Conservation (phyloP, 2,113 vertebrate genomes). For the Carlito syrichta region DNA sequence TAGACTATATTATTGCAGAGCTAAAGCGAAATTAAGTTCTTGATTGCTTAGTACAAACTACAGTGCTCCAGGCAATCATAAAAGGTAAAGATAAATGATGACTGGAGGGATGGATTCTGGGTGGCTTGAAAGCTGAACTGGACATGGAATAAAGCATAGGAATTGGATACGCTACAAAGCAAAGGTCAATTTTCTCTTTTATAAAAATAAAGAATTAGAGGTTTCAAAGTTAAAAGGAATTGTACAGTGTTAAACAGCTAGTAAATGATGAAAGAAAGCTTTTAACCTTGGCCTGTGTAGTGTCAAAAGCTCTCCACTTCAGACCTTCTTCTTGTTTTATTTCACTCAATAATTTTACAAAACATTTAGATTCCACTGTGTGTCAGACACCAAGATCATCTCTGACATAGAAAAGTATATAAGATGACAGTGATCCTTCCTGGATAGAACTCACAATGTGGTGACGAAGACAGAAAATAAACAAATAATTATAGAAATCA, state of each 20-base stretch:
- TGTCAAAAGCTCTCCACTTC: neutral
- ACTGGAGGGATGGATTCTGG: neutral
- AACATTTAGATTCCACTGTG: neutral
- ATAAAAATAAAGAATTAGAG: neutral
- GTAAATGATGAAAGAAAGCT: neutral
- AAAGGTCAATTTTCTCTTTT: neutral
- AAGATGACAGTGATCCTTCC: neutral
- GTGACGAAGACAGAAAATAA: neutral
- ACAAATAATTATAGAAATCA: neutral
- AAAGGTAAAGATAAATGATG: neutral
- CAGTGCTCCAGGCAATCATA: neutral
- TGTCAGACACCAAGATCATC: neutral
- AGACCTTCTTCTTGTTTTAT: neutral
- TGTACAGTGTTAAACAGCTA: neutral
- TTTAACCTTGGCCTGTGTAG: neutral
- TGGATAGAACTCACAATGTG: neutral
- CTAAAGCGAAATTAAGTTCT: neutral
- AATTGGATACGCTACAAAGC: neutral
- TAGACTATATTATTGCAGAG: neutral
- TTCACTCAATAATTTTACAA: neutral
- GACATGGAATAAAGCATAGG: neutral
- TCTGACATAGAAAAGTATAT: neutral
- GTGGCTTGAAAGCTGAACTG: neutral
- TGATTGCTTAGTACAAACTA: neutral
- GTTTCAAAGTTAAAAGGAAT: neutral